Evolutionary conservation across 2,797 vertebrate species (phyloP), one percentile per base, ranked within the genome.

Genomic region (Enteromius afrohamiltoni): DNA sequence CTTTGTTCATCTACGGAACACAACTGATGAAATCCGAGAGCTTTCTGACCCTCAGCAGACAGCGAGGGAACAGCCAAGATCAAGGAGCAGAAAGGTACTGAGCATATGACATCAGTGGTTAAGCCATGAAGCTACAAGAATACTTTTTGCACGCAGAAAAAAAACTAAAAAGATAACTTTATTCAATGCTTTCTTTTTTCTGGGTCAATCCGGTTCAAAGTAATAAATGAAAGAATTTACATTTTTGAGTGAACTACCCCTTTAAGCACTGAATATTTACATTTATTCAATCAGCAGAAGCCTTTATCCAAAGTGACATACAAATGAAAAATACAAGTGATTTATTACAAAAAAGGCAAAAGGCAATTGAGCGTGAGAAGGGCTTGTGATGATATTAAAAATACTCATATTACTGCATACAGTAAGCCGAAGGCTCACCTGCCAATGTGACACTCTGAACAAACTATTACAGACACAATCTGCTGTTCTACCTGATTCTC

Each of bases 381-480:
- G 4, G n/a, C 55, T 58, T 58, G n/a, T 11, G 23, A 58, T 29
- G 5, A 51, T 21, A 34, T 53, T n/a, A 5, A 34, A 55, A 53
- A 53, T 34, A 53, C 6, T 21, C 10, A 74, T 31, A 51, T 74
- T n/a, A 51, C 29, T 53, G 29, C 47, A 74, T 3, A 34, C 17
- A 13, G 29, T 14, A 34, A 34, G 71, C 29, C 19, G 13, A 34
- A 74, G 6, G 19, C 71, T 74, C 49, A n/a, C 58, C 42, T 75
- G 58, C 40, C 70, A 62, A 40, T 4, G 49, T 80, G 21, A 51
- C 37, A 37, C 78, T 55, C 47, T 37, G 49, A 80, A 80, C 51
- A 85, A 53, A 62, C 17, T 60, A 62, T 85, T 67, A 73, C 84
- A 88, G 79, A 79, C 83, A 31, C 79, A 75, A 45, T 51, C 68